Percentiles rank a stretch among this genome's conserved stretches.
These are phyloP conservation scores for Myotis myotis DNA, from an alignment of 2,797 vertebrate genomes.

Conservation along the genomic window DNA sequence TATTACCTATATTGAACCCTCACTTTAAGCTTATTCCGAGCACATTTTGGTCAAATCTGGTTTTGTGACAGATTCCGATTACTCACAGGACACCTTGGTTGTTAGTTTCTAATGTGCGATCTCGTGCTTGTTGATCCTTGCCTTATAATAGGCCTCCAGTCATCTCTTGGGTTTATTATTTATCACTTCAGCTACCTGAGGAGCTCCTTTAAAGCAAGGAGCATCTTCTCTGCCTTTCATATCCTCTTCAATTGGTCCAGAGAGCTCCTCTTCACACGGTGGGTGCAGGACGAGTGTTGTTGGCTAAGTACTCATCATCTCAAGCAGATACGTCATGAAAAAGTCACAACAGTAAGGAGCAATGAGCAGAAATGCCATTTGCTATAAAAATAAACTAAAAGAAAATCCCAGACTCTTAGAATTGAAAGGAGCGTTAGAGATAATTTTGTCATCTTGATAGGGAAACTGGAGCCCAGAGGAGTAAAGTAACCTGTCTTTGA, in stretches of 20 bases:
- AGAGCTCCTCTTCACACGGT: constrained; percentile 48
- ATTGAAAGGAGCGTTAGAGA: neutral
- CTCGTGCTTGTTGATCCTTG: constrained; percentile 16
- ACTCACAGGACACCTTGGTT: neutral
- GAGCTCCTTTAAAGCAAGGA: constrained; percentile 35
- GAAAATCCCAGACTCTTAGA: neutral
- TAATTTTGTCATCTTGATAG: neutral
- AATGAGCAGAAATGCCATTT: constrained; percentile 27
- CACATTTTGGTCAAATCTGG: neutral
- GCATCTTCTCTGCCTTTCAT: constrained; percentile 32
- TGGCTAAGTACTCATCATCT: constrained; percentile 56
- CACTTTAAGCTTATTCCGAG: neutral
- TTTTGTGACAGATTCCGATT: neutral
- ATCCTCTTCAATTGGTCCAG: constrained; percentile 43
- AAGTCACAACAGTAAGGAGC: neutral
- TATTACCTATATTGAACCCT: neutral
- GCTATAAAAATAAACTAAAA: constrained; percentile 14
- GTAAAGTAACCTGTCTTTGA: constrained; percentile 24
- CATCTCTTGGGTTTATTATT: constrained; percentile 35
- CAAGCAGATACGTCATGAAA: constrained; percentile 14
- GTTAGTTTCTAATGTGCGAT: neutral
- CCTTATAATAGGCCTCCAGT: constrained; percentile 30
- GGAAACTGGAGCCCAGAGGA: neutral
- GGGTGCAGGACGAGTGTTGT: neutral
- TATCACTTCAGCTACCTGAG: constrained; percentile 39